Percentiles rank a stretch among this genome's conserved stretches.
Evolutionary conservation across 2,113 vertebrate genomes (phyloP).

Genomic region (Plotosus lineatus): DNA sequence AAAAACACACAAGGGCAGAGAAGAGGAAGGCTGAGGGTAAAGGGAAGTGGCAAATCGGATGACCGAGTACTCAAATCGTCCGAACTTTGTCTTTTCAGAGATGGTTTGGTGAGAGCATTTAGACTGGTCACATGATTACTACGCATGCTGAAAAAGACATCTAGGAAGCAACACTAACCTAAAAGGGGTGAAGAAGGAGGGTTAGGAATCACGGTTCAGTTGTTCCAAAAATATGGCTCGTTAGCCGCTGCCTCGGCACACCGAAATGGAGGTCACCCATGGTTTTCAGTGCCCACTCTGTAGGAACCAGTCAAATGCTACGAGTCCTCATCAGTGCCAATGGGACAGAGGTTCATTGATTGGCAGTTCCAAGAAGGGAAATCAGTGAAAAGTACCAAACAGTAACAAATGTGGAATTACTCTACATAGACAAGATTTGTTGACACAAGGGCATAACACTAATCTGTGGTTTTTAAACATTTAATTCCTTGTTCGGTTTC

Average conservation of each 20-base stretch:
- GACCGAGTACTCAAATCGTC: neutral
- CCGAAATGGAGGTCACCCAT: neutral
- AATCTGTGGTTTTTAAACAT: neutral
- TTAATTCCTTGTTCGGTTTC: too few relatives aligned
- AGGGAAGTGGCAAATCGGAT: conserved; percentile 8
- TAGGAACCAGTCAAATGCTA: neutral
- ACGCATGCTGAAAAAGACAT: neutral
- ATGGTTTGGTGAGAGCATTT: conserved; percentile 10
- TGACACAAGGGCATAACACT: neutral
- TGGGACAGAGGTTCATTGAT: neutral
- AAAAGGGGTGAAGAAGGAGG: neutral
- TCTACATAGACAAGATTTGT: neutral
- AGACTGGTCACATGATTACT: neutral
- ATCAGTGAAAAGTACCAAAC: neutral
- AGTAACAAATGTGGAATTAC: neutral
- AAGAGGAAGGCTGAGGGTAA: conserved; percentile 11
- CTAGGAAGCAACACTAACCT: neutral
- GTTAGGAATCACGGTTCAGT: neutral
- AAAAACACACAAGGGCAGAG: conserved; percentile 37
- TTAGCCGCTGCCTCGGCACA: neutral
- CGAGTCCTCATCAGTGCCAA: neutral
- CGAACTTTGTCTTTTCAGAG: conserved; percentile 42
- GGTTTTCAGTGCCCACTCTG: neutral
- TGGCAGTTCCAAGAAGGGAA: neutral
- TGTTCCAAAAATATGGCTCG: neutral